Evolutionary conservation across 2,888 invertebrate genomes (phyloP).

Genomic region (Coleophora deauratella): DNA sequence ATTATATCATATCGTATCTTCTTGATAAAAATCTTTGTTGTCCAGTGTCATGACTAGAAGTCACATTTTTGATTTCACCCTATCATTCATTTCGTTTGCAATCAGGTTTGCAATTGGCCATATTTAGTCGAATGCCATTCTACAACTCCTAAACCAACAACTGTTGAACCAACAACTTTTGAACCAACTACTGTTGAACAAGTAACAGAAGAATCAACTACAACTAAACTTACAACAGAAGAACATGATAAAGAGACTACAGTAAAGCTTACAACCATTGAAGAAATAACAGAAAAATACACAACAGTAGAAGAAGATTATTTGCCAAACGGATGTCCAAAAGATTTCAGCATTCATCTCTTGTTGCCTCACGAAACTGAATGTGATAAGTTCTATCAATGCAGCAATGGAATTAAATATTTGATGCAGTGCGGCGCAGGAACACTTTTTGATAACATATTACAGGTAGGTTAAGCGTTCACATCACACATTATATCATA

Average conservation of each 20-base stretch:
- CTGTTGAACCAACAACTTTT: background rate
- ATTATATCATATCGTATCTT: background rate
- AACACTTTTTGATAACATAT: slow-evolving; percentile 29
- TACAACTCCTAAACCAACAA: slow-evolving; percentile 1
- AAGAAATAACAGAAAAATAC: background rate
- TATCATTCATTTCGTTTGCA: no score
- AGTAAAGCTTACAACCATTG: background rate
- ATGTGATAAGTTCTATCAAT: slow-evolving; percentile 39
- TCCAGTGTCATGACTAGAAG: background rate
- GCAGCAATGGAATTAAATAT: slow-evolving; percentile 31
- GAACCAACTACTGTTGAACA: no score
- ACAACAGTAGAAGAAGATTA: background rate
- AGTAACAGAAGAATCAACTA: no score
- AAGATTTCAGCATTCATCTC: slow-evolving; percentile 19
- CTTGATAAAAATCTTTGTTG: background rate
- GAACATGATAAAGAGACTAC: background rate
- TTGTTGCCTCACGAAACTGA: slow-evolving; percentile 37
- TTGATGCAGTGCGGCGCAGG: slow-evolving; percentile 28
- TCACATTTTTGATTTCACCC: background rate
- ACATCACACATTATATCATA: background rate
- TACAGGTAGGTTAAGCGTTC: slow-evolving; percentile 27
- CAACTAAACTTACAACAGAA: background rate
- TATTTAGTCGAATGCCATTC: slow-evolving; percentile 9
- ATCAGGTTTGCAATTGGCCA: slow-evolving; percentile 11
- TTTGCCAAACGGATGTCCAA: slow-evolving; percentile 35